phyloP scores from a whole-genome alignment of 1,140 invertebrate genomes.

The Lucilia cuprina region DNA sequence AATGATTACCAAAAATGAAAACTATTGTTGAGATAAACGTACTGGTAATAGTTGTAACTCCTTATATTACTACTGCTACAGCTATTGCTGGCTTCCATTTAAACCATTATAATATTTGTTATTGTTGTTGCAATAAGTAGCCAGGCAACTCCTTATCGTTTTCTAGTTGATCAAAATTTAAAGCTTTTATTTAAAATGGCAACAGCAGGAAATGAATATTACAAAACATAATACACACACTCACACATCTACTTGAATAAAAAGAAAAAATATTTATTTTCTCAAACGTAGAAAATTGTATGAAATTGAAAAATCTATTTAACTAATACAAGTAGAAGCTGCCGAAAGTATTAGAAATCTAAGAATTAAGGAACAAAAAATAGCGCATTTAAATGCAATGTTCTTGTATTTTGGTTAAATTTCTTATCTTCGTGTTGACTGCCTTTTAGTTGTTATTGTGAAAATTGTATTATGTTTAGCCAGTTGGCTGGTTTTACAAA shows the following conservation, averaged over 20 bases:
- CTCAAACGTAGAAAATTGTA: neutral
- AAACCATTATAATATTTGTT: no score
- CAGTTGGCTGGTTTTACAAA: neutral
- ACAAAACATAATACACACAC: neutral
- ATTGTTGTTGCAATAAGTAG: no score
- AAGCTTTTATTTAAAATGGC: neutral
- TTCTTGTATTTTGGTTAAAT: neutral
- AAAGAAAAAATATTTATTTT: neutral
- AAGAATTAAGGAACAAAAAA: neutral
- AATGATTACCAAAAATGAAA: conserved; percentile 10
- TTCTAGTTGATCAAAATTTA: neutral
- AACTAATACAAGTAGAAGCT: neutral
- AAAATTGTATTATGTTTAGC: neutral
- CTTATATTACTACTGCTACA: neutral
- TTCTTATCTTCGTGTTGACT: neutral
- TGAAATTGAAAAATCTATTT: neutral
- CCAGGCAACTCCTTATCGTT: neutral
- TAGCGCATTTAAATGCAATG: neutral
- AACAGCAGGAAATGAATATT: neutral
- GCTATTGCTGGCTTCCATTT: neutral
- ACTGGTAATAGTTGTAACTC: neutral
- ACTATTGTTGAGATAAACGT: neutral
- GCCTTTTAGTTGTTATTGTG: neutral
- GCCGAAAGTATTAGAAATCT: neutral
- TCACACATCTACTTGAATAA: neutral